Evolutionary conservation across 2,888 invertebrate genomes (phyloP), one percentile per base, ranked within the genome.

Genomic region (Euspilapteryx auroguttella): DNA sequence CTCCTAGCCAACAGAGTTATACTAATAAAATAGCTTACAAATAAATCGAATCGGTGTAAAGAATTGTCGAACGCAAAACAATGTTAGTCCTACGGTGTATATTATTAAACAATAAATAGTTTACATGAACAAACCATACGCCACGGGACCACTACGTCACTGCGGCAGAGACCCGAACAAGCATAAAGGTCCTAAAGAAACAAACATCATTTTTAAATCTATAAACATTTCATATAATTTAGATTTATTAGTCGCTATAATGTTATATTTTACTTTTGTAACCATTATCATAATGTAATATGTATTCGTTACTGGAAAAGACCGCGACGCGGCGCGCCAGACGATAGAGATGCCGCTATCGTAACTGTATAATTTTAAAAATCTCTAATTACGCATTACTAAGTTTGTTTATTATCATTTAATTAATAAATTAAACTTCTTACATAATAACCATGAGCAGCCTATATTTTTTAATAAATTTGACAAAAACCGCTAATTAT

Each of bases 211-310:
- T 65, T 75, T 65, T 75, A 69, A 63, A 64, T 71, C 73, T 75
- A 75, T 75, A 75, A 73, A 75, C 73, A 73, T 73, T 73, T 73
- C 64, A 75, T 75, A 75, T 73, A 73, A 71, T 73, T 75, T 75
- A 73, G 64, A 73, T 71, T 68, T 66, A 75, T 66, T 71, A 71
- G 58, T 65, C 55, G 59, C 75, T 75, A 75, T 73, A 71, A 73
- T 75, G 75, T 75, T 68, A 75, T 73, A 75, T 58, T 71, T 73
- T 73, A 73, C 69, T 65, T 69, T 62, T 71, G 68, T 73, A 75
- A 73, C 73, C 69, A 65, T 73, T 73, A 71, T 69, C 56, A 73
- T 71, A 65, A 73, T 69, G 71, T 69, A 71, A 69, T 69, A 71
- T 71, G 73, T 71, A 73, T 69, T 71, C 65, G 71, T 69, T 73